Percentiles rank a stretch among this genome's conserved stretches.
Conservation (phyloP, 1,140 invertebrate species). For the Akabosia matsudoensis region DNA sequence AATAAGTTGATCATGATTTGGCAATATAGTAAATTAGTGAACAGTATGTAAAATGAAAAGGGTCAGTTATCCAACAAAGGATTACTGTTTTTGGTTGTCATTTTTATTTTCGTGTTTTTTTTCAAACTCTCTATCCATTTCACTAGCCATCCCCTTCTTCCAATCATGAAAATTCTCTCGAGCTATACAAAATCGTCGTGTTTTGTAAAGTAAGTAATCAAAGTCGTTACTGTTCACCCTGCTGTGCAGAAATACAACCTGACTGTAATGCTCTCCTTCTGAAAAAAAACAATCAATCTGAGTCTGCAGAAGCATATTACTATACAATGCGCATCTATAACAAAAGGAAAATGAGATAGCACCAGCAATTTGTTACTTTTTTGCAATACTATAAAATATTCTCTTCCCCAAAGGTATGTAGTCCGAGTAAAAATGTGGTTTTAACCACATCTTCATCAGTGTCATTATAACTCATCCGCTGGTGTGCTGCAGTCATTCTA, state of each 20-base stretch:
- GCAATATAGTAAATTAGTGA: too few relatives aligned
- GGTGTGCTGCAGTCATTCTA: background rate
- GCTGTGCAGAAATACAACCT: background rate
- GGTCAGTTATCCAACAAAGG: too few relatives aligned
- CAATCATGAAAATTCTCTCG: background rate
- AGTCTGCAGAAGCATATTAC: too few relatives aligned
- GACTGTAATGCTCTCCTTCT: too few relatives aligned
- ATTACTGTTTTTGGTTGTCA: too few relatives aligned
- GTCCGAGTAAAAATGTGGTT: background rate
- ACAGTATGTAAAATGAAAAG: too few relatives aligned
- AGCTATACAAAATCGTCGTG: background rate
- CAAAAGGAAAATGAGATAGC: background rate
- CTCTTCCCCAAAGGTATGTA: background rate
- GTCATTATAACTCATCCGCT: background rate
- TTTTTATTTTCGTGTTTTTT: too few relatives aligned
- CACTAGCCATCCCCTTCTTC: background rate
- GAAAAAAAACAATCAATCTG: too few relatives aligned
- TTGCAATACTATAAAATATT: background rate
- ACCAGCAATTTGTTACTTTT: background rate
- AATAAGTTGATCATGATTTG: too few relatives aligned
- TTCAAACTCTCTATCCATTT: too few relatives aligned
- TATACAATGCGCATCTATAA: background rate
- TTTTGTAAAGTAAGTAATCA: background rate
- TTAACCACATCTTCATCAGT: background rate
- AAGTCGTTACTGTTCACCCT: background rate